Conservation (phyloP, 1,140 invertebrate genomes). For the Megalopta genalis region DNA sequence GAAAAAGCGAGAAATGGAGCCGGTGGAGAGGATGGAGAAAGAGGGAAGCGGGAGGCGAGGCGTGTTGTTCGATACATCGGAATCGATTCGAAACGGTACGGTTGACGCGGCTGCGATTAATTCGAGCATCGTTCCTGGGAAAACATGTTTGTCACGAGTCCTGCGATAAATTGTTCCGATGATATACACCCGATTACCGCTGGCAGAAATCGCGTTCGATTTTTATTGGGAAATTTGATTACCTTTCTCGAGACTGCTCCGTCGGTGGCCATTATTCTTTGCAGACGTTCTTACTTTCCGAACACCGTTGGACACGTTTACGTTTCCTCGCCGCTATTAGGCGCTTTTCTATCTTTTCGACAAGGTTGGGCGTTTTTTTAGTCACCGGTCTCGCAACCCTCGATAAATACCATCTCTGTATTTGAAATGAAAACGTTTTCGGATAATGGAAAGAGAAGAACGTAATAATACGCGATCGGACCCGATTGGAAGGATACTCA, state of each 20-base stretch:
- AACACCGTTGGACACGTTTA: neutral
- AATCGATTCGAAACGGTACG: slow-evolving; percentile 3
- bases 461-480: no score
- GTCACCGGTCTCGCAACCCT: no score
- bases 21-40: no score
- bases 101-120: neutral
- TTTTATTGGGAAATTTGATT: neutral
- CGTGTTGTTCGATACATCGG: slow-evolving; percentile 2
- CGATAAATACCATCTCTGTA: no score
- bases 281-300: neutral
- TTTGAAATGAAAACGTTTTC: no score
- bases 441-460: no score
- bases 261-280: neutral
- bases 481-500: no score
- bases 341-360: no score
- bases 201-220: neutral
- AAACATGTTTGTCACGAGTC: neutral
- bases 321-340: no score
- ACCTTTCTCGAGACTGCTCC: neutral
- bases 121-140: neutral
- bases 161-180: neutral
- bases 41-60: no score
- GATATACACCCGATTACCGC: neutral
- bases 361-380: no score
- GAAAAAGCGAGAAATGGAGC: no score